Evolutionary conservation across 2,113 vertebrate genomes (phyloP).

Genomic region (Equus quagga): DNA sequence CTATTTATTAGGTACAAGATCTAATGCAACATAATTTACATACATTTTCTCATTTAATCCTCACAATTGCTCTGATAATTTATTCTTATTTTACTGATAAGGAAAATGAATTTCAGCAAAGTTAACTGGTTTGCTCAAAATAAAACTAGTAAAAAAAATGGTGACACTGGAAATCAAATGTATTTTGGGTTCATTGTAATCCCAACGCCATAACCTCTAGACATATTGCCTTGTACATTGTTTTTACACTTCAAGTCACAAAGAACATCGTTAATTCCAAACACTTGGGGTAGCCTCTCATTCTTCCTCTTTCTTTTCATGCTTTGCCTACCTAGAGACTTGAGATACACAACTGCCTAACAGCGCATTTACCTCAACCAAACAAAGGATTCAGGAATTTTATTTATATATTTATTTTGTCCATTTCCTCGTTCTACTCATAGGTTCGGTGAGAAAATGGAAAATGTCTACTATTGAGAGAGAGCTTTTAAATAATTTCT

Average conservation of each 20-base stretch:
- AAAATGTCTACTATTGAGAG: background rate
- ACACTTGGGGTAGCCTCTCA: background rate
- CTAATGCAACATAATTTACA: background rate
- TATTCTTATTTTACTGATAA: background rate
- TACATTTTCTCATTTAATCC: background rate
- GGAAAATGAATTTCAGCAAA: conserved; percentile 25
- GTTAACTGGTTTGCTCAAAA: background rate
- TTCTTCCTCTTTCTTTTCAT: background rate
- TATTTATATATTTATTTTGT: background rate
- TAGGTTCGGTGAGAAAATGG: background rate
- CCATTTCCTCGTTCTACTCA: background rate
- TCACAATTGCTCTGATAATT: background rate
- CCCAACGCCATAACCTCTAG: background rate
- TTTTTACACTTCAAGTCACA: background rate
- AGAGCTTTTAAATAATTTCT: background rate
- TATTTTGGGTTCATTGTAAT: background rate
- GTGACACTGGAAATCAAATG: background rate
- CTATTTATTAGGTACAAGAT: background rate
- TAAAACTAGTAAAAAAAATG: background rate
- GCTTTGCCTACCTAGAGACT: background rate
- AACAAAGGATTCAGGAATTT: background rate
- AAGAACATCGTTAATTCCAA: background rate
- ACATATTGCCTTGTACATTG: background rate
- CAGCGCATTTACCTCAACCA: background rate
- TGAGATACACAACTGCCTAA: background rate